phyloP scores from a whole-genome alignment of 2,797 vertebrate species.

The Apodemus agrarius region DNA sequence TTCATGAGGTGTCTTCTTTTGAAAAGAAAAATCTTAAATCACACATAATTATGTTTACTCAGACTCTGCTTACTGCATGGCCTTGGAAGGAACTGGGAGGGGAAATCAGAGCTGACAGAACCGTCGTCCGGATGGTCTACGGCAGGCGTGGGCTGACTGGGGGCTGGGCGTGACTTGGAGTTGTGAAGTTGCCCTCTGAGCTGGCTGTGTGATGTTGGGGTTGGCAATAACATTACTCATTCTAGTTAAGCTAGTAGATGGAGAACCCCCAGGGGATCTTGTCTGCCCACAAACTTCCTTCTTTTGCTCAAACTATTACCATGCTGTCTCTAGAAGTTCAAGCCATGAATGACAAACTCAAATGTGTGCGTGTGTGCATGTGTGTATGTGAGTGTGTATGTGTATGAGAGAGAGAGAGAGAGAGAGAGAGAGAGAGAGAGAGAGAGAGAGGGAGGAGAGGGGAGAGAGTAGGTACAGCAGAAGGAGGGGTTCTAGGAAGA shows the following conservation, averaged over 20 bases:
- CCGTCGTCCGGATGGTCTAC: not conserved
- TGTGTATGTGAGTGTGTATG: not conserved
- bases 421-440: too few species aligned
- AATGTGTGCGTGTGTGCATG: not conserved
- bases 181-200: not conserved
- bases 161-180: not conserved
- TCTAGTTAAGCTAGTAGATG: not conserved
- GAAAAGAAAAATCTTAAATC: conserved; percentile 70
- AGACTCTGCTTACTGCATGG: conserved; percentile 56
- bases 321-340: conserved; percentile 10
- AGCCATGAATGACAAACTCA: not conserved
- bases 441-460: not conserved
- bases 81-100: not conserved
- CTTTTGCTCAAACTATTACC: conserved; percentile 20
- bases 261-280: not conserved
- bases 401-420: not conserved
- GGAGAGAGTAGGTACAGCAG: not conserved
- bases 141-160: not conserved
- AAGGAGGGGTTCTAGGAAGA: not conserved
- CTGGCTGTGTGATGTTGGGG: not conserved
- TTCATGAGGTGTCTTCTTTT: conserved; percentile 74
- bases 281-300: conserved; percentile 8
- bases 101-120: not conserved
- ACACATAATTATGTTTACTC: conserved; percentile 70
- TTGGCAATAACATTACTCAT: not conserved